Base-by-base conservation (phyloP, 2,797 vertebrate genomes). In the Choloepus didactylus region DNA sequence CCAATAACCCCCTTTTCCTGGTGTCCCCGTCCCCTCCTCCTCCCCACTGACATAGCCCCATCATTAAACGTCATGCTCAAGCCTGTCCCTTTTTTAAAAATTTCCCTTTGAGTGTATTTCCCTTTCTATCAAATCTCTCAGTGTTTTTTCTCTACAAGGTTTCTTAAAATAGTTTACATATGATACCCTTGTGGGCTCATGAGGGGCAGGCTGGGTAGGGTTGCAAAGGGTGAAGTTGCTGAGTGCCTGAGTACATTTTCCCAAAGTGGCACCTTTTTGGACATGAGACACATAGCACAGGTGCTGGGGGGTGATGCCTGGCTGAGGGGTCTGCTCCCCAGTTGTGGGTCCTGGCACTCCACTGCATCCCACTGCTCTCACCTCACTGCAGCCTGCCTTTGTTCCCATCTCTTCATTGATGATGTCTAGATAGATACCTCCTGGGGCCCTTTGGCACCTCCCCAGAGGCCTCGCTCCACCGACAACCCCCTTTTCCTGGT, bases 301-400 rank as follows among this genome's bases (percentile, higher is more conserved):
- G 9, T 66, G 44, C 41, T 59, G 5, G 19, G 29, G 66, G 72
- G 54, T 5, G 4, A 44, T 0, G 0, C 27, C 87, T 29, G 12
- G 38, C 31, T 51, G 1, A 5, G 0, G 23, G 41, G 19, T 29
- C 35, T 11, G 23, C 27, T 25, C 19, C 77, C 76, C 7, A 0
- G 0, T 2, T 5, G 9, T 35, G 51, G 69, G 2, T 7, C 41
- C n/a, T 2, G 7, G 62, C 18, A 5, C 35, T 21, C 21, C 2
- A 3, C 35, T 31, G 25, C 1, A 35, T 64, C 70, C 12, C 23
- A 16, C 12, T 73, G 70, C 70, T 46, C 69, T 76, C 19, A 76
- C 29, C 8, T 23, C 41, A 1, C 31, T 29, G 35, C 16, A 27
- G 3, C 12, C 38, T 6, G 18, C 41, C 56, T 41, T 23, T 9